Evolutionary conservation across 2,113 vertebrate genomes (phyloP).

Genomic region (Takifugu flavidus): DNA sequence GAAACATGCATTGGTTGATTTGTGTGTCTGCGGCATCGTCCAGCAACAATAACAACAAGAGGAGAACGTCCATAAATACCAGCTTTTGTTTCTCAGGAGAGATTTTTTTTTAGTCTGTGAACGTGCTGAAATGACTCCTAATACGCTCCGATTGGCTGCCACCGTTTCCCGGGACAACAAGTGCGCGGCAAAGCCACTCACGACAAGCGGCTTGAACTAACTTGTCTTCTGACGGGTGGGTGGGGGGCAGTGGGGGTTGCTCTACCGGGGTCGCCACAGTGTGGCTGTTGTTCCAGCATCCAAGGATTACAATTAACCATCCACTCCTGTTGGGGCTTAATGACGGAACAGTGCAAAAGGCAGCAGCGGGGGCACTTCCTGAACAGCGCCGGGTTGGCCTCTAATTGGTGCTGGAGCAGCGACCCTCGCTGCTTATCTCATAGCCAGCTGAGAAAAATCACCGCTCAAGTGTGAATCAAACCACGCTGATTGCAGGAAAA

Average conservation of each 20-base stretch:
- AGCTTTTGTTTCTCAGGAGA: conserved; percentile 24
- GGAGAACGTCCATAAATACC: too few species aligned
- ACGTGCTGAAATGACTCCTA: conserved; percentile 11
- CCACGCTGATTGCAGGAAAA: conserved; percentile 55
- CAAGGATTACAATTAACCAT: conserved; percentile 67
- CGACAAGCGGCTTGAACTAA: conserved; percentile 62
- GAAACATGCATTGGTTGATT: background rate
- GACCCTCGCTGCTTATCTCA: conserved; percentile 61
- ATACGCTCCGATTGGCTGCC: conserved; percentile 23
- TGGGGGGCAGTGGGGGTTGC: background rate
- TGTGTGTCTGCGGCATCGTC: too few species aligned
- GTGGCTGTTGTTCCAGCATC: conserved; percentile 69
- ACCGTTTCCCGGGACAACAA: conserved; percentile 34
- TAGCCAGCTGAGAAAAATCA: conserved; percentile 60
- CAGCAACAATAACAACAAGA: too few species aligned
- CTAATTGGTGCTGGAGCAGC: conserved; percentile 68
- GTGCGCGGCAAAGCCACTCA: conserved; percentile 49
- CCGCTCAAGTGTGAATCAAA: conserved; percentile 57
- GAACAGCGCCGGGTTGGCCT: conserved; percentile 48
- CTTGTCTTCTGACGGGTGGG: conserved; percentile 35
- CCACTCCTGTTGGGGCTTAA: conserved; percentile 69
- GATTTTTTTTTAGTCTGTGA: background rate
- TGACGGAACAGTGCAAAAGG: conserved; percentile 58
- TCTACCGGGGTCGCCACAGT: conserved; percentile 49
- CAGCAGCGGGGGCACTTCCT: conserved; percentile 67